phyloP scores from a whole-genome alignment of 2,888 invertebrate species.

The Zootermopsis nevadensis region DNA sequence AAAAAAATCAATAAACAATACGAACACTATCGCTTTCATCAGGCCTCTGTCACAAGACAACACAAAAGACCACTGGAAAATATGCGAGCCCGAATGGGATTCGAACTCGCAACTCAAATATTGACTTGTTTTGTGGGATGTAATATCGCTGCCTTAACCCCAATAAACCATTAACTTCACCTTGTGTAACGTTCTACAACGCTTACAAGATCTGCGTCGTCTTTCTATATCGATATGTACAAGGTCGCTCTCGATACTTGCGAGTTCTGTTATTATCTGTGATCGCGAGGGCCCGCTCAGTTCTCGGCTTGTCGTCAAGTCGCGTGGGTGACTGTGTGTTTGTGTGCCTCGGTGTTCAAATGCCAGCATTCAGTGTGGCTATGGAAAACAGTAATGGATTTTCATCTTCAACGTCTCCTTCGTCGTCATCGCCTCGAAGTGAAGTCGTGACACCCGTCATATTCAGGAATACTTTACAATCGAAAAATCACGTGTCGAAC shows the following conservation, averaged over 20 bases:
- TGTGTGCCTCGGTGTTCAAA: not conserved
- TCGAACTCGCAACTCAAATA: no score
- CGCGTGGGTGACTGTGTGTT: not conserved
- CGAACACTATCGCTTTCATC: no score
- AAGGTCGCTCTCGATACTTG: not conserved
- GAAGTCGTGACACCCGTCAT: not conserved
- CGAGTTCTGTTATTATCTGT: no score
- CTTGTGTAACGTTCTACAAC: not conserved
- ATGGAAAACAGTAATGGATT: conserved; percentile 6
- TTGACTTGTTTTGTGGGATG: no score
- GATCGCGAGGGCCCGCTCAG: not conserved
- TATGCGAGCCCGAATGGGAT: no score
- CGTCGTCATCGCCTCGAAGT: conserved; percentile 2
- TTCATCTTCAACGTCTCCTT: not conserved
- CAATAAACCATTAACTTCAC: no score
- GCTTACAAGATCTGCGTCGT: not conserved
- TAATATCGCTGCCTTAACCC: no score
- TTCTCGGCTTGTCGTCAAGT: not conserved
- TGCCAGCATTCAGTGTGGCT: not conserved
- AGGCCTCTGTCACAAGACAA: no score
- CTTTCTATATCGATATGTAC: not conserved
- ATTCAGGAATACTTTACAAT: not conserved
- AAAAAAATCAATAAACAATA: no score
- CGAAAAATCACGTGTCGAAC: not conserved
- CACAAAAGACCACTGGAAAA: no score